Base-by-base conservation (phyloP, 2,888 invertebrate species). In the Oscheius myriophilus region DNA sequence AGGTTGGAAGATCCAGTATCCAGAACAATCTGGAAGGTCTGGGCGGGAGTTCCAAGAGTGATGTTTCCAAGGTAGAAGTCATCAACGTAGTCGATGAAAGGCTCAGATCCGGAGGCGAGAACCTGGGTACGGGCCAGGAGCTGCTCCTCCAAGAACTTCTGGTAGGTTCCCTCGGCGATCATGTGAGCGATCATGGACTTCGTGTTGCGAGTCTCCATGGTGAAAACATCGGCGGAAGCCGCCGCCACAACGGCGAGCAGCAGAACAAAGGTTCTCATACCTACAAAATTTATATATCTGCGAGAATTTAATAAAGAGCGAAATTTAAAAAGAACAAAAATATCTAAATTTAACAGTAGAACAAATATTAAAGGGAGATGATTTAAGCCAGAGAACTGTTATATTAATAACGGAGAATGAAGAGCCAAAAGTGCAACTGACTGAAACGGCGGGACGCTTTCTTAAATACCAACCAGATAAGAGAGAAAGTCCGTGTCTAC, bases 11-110 rank as follows among this genome's bases (percentile, higher is more conserved):
- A 80, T 69, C 82, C 82, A 41, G 83, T 83, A 62, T 83, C 83
- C 26, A 78, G 68, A 39, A 81, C 80, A 45, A 82, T 70, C 65
- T 76, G 79, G 65, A 79, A 74, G 62, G 64, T 59, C 68, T 82
- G 83, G 16, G 73, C 49, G 39, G 79, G 79, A 21, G 83, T 81
- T 74, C 83, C 83, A 59, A 82, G 71, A 54, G 81, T 78, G 73
- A 82, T 80, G 75, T 81, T 78, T 69, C 80, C 82, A 67, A 83
- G 77, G 72, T 83, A 83, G 79, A 83, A 82, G 73, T 82, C 81
- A 66, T 82, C 82, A 45, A 49, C 75, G 70, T 79, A 83, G 39
- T 61, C 61, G 70, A 80, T 58, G 77, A 80, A 80, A 46, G 80
- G 77, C 70, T 80, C 78, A 16, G 64, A 68, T 23, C 77, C 80